Conservation (phyloP, 2,797 vertebrate genomes). For the Myotis myotis region DNA sequence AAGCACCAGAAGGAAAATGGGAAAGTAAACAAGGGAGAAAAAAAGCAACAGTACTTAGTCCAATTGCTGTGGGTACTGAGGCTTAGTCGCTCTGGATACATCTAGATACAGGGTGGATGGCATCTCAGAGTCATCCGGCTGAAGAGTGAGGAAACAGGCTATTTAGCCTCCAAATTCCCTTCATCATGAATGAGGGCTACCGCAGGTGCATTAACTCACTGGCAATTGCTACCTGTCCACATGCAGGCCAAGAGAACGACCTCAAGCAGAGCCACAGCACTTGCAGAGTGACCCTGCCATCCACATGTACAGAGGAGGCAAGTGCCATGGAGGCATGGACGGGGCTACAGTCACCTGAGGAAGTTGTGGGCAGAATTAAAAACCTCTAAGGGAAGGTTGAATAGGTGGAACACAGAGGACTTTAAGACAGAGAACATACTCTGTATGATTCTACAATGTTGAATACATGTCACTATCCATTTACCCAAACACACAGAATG, state of each 20-base stretch:
- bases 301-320: not conserved
- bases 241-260: not conserved
- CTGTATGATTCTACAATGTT: not conserved
- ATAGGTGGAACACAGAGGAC: no score
- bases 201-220: not conserved
- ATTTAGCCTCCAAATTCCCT: not conserved
- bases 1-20: not conserved
- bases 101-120: not conserved
- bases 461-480: not conserved
- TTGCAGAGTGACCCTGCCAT: not conserved
- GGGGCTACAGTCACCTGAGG: not conserved
- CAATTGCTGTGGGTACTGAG: not conserved
- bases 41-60: not conserved
- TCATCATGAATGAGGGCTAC: not conserved
- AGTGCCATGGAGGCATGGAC: not conserved
- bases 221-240: not conserved
- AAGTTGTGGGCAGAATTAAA: not conserved
- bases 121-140: not conserved
- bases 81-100: not conserved
- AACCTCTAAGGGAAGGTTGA: not conserved
- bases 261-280: not conserved
- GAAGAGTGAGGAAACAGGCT: not conserved
- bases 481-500: not conserved
- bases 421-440: not conserved
- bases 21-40: not conserved